phyloP scores from a whole-genome alignment of 2,797 vertebrate genomes.

The Falco biarmicus region DNA sequence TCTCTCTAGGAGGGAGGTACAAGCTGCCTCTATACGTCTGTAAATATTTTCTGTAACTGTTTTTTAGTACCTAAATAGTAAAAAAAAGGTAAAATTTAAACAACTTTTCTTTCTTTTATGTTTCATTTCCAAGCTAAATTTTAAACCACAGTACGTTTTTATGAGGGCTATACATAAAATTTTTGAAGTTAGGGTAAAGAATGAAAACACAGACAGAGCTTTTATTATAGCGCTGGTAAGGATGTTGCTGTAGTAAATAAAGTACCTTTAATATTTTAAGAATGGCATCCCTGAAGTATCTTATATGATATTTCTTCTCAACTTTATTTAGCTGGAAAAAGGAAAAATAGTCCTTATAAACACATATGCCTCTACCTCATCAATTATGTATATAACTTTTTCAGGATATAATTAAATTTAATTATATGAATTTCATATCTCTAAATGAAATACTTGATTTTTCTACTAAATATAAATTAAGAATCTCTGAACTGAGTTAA shows the following conservation, averaged over 20 bases:
- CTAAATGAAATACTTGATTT: not conserved
- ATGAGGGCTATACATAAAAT: not conserved
- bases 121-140: constrained; percentile 25
- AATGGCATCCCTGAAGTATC: constrained; percentile 16
- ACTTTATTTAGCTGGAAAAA: not conserved
- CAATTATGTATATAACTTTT: not conserved
- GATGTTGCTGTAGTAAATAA: constrained; percentile 4
- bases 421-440: not conserved
- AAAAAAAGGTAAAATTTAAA: not conserved
- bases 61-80: not conserved
- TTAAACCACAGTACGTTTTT: not conserved
- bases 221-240: constrained; percentile 7
- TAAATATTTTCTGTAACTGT: not conserved
- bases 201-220: not conserved
- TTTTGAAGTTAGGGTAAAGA: constrained; percentile 5
- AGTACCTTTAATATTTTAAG: constrained; percentile 42
- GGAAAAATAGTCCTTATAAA: not conserved
- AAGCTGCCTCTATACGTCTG: not conserved
- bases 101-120: not conserved
- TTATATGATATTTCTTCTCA: not conserved
- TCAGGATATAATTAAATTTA: not conserved
- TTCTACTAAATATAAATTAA: not conserved
- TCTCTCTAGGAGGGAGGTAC: not conserved
- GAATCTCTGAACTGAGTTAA: not conserved
- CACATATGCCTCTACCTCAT: not conserved